Percentiles rank a stretch among this genome's conserved stretches.
Evolutionary conservation across 2,113 vertebrate genomes (phyloP).

Genomic region (Notiomystis cincta): DNA sequence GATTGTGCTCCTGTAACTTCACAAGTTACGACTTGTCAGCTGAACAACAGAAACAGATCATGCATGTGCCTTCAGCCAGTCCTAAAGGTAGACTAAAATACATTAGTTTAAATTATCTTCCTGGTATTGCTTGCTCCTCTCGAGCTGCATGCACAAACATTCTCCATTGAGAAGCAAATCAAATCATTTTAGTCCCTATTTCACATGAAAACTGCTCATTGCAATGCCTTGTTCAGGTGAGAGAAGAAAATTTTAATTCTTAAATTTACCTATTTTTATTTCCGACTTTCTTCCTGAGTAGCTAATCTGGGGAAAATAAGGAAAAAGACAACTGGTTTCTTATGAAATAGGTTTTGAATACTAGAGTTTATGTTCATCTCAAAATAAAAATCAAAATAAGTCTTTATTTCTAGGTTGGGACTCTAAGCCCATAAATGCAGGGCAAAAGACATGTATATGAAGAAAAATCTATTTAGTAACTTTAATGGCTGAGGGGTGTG

Average conservation of each 20-base stretch:
- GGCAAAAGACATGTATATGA: background rate
- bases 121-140: background rate
- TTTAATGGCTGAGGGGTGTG: background rate
- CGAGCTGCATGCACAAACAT: background rate
- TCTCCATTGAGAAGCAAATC: background rate
- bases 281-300: background rate
- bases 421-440: conserved; percentile 10
- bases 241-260: background rate
- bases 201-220: background rate
- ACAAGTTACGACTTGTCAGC: background rate
- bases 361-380: background rate
- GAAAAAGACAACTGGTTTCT: background rate
- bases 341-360: background rate
- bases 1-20: background rate
- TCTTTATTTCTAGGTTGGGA: background rate
- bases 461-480: conserved; percentile 23
- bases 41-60: background rate
- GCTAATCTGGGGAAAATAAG: background rate
- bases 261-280: background rate
- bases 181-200: background rate
- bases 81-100: background rate
- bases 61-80: background rate
- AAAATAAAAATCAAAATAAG: conserved; percentile 7
- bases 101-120: background rate
- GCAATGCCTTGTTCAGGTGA: background rate